Conservation (phyloP, 2,113 vertebrate genomes). For the Psilopogon haemacephalus region DNA sequence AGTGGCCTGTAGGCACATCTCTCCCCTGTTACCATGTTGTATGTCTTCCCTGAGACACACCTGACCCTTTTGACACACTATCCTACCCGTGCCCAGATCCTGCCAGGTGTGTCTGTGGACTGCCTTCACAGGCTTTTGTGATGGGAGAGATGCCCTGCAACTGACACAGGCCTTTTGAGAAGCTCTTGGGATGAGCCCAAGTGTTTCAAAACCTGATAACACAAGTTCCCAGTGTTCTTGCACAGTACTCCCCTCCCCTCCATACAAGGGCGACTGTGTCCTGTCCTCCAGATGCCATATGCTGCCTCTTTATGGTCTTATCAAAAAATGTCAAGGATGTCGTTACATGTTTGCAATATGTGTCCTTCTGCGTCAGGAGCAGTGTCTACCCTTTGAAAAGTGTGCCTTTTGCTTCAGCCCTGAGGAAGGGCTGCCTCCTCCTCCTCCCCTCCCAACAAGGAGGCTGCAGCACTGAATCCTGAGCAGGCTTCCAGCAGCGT, state of each 20-base stretch:
- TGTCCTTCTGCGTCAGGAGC: background rate
- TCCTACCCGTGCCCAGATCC: accelerated
- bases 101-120: background rate
- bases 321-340: background rate
- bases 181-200: background rate
- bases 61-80: slow-evolving; percentile 21
- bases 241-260: background rate
- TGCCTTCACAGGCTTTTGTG: background rate
- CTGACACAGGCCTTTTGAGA: background rate
- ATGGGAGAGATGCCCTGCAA: background rate
- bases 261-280: background rate
- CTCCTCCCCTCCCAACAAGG: background rate
- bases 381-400: background rate
- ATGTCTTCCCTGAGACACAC: background rate
- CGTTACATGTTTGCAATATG: background rate
- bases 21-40: background rate
- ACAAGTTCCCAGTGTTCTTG: background rate
- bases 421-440: background rate
- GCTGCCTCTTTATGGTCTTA: background rate
- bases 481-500: background rate
- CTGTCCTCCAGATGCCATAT: background rate
- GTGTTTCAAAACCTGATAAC: background rate
- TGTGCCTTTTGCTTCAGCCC: background rate
- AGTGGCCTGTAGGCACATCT: background rate
- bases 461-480: background rate